phyloP scores from a whole-genome alignment of 2,888 invertebrate species.

The Dromius quadrimaculatus region DNA sequence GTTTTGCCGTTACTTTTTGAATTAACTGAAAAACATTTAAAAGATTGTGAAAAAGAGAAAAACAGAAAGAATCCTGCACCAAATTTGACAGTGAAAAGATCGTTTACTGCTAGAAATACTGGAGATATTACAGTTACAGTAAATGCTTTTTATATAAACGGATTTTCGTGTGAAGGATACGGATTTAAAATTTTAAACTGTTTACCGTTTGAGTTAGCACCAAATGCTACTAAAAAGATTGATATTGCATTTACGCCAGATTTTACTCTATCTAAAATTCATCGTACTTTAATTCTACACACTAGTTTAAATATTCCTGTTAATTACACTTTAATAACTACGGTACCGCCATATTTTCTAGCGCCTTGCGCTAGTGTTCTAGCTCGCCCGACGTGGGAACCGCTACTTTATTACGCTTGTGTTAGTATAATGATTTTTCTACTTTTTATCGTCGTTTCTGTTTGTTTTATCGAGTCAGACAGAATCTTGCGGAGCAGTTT shows the following conservation, averaged over 20 bases:
- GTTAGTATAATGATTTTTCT: constrained; percentile 73
- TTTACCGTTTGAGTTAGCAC: constrained; percentile 75
- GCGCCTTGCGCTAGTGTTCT: constrained; percentile 77
- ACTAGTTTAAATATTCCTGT: constrained; percentile 74
- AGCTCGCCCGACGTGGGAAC: constrained; percentile 83
- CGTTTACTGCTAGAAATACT: constrained; percentile 89
- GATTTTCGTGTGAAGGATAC: constrained; percentile 79
- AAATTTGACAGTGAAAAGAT: constrained; percentile 80
- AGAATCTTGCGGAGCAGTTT: constrained; percentile 73
- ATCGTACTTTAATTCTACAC: constrained; percentile 72
- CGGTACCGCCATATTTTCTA: constrained; percentile 73
- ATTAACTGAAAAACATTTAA: constrained; percentile 72
- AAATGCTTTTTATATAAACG: constrained; percentile 75
- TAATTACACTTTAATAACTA: constrained; percentile 78
- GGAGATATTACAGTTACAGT: constrained; percentile 89
- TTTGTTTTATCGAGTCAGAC: constrained; percentile 80
- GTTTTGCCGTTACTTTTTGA: constrained; percentile 84
- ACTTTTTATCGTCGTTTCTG: constrained; percentile 75
- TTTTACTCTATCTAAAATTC: constrained; percentile 82
- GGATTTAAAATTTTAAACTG: constrained; percentile 85
- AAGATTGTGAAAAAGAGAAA: constrained; percentile 68
- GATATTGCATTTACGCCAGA: constrained; percentile 92
- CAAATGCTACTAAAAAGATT: constrained; percentile 81
- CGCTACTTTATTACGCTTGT: constrained; percentile 74
- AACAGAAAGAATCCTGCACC: constrained; percentile 68